Conservation (phyloP, 1,140 invertebrate genomes). For the Ceratoteleas bidentatus region DNA sequence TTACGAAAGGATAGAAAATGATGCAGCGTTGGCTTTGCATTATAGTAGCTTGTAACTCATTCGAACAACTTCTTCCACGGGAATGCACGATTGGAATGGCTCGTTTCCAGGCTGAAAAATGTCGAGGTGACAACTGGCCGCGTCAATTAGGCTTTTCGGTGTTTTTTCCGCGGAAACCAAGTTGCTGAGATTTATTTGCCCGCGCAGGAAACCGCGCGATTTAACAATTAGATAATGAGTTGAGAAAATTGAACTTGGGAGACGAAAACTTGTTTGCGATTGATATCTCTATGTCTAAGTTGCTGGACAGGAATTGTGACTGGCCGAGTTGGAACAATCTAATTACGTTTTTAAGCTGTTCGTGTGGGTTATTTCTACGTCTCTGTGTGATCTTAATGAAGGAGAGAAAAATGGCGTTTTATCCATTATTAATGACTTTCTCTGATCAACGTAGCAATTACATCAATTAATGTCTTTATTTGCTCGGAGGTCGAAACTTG, state of each 20-base stretch:
- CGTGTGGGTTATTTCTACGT: slow-evolving; percentile 8
- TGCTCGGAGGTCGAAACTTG: slow-evolving; percentile 1
- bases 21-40: slow-evolving; percentile 55
- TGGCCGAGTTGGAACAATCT: slow-evolving; percentile 18
- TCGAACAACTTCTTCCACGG: slow-evolving; percentile 5
- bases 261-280: slow-evolving; percentile 34
- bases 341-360: slow-evolving; percentile 30
- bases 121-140: slow-evolving; percentile 21
- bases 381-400: slow-evolving; percentile 30
- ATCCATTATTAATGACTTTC: slow-evolving; percentile 61
- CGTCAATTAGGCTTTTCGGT: slow-evolving; percentile 31
- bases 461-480: slow-evolving; percentile 50
- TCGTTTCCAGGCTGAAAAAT: slow-evolving; percentile 31
- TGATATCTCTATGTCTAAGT: slow-evolving; percentile 17
- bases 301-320: slow-evolving; percentile 4
- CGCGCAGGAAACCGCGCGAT: not conserved
- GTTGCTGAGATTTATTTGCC: slow-evolving; percentile 18
- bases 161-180: slow-evolving; percentile 8
- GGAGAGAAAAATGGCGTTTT: slow-evolving; percentile 24
- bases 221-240: not conserved
- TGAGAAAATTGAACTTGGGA: slow-evolving; percentile 5
- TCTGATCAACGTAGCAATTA: slow-evolving; percentile 44
- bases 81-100: not conserved
- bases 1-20: slow-evolving; percentile 46
- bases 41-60: slow-evolving; percentile 30